These are phyloP conservation scores for Tautogolabrus adspersus DNA, from an alignment of 2,113 vertebrate species.

Conservation along the genomic window DNA sequence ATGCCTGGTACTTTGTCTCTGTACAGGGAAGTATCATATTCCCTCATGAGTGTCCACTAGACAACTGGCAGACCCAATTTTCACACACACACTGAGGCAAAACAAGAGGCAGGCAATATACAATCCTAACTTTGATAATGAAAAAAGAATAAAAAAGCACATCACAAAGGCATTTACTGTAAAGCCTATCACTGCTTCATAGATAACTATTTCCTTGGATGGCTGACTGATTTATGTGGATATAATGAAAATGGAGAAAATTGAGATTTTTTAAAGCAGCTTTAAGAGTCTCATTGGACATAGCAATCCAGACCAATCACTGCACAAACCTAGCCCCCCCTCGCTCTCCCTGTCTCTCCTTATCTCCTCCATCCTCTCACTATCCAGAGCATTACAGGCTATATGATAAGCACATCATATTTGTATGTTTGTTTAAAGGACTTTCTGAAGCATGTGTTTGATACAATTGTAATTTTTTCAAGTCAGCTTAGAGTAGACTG, in stretches of 20 bases:
- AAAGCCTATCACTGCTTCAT: slow-evolving; percentile 55
- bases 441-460: slow-evolving; percentile 8
- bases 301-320: slow-evolving; percentile 71
- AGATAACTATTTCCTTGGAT: slow-evolving; percentile 58
- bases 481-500: background rate
- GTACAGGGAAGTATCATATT: slow-evolving; percentile 4
- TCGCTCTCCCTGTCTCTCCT: slow-evolving; percentile 36
- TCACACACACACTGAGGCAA: slow-evolving; percentile 15
- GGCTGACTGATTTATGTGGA: slow-evolving; percentile 64
- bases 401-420: slow-evolving; percentile 39
- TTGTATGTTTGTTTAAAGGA: slow-evolving; percentile 31
- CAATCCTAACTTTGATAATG: slow-evolving; percentile 37
- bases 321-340: slow-evolving; percentile 59
- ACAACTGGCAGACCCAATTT: slow-evolving; percentile 10
- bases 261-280: slow-evolving; percentile 75
- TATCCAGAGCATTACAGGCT: slow-evolving; percentile 21
- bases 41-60: slow-evolving; percentile 5
- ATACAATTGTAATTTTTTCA: slow-evolving; percentile 4
- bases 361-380: slow-evolving; percentile 38
- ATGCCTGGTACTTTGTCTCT: slow-evolving; percentile 22
- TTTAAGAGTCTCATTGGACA: slow-evolving; percentile 75
- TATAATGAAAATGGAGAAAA: slow-evolving; percentile 69
- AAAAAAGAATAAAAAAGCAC: slow-evolving; percentile 3
- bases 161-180: slow-evolving; percentile 55
- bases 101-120: slow-evolving; percentile 38